A percentile compares a stretch with the other conserved stretches of the same genome.
Conservation (phyloP, 2,888 invertebrate genomes). For the Ephialtes manifestator region DNA sequence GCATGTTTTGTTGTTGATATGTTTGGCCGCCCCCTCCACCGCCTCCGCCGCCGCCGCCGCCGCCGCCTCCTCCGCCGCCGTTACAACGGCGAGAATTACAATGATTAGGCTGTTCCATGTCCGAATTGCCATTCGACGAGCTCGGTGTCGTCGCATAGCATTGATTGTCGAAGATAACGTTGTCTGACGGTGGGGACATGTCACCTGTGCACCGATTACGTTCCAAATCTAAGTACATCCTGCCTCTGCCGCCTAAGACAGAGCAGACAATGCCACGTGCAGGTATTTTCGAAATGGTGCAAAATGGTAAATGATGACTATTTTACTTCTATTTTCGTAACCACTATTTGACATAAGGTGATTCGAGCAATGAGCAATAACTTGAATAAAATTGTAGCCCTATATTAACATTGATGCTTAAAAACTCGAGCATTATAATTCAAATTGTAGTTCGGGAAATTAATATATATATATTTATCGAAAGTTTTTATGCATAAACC, state of each 20-base stretch:
- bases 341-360: not conserved
- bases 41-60: slow-evolving; percentile 47
- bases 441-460: too few species aligned
- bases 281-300: slow-evolving; percentile 71
- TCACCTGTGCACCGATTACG: slow-evolving; percentile 87
- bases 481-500: too few species aligned
- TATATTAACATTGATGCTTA: not conserved
- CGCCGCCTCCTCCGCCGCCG: slow-evolving; percentile 68
- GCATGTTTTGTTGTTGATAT: slow-evolving; percentile 73
- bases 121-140: slow-evolving; percentile 96
- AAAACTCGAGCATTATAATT: not conserved
- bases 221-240: slow-evolving; percentile 90
- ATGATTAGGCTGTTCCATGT: slow-evolving; percentile 91
- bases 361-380: not conserved
- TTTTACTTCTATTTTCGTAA: slow-evolving; percentile 7
- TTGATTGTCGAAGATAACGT: slow-evolving; percentile 97
- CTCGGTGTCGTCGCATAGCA: slow-evolving; percentile 98
- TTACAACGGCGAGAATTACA: slow-evolving; percentile 86
- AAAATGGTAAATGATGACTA: slow-evolving; percentile 43
- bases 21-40: slow-evolving; percentile 46
- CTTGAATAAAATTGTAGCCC: not conserved
- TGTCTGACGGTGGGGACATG: slow-evolving; percentile 95
- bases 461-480: too few species aligned
- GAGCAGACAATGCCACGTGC: slow-evolving; percentile 80
- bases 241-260: slow-evolving; percentile 85